Conservation (phyloP, 2,113 vertebrate genomes). For the Hepsetus odoe region DNA sequence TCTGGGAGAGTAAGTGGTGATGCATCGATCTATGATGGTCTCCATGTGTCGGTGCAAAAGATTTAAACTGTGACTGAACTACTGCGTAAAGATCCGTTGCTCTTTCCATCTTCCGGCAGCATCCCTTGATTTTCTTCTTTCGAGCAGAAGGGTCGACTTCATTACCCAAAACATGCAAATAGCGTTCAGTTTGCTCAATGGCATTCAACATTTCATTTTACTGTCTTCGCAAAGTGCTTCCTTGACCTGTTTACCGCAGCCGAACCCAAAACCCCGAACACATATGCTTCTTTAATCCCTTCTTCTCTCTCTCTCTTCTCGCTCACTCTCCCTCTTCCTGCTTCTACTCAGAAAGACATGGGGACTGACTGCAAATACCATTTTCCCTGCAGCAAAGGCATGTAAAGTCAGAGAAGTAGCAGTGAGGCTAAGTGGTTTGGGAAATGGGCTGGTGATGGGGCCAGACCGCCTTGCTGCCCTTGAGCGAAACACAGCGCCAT, state of each 20-base stretch:
- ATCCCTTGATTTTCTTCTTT: background rate
- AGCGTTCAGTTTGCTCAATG: conserved; percentile 1
- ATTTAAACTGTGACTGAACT: no score
- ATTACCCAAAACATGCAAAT: background rate
- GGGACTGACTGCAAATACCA: conserved; percentile 35
- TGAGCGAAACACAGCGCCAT: conserved; percentile 46
- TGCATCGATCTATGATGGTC: no score
- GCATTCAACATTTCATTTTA: background rate
- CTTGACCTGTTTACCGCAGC: background rate
- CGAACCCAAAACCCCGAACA: background rate
- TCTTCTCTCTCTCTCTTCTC: background rate
- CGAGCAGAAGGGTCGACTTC: background rate
- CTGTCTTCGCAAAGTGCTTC: background rate
- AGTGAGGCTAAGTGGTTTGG: conserved; percentile 49
- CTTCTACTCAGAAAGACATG: conserved; percentile 43
- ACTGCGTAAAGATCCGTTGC: background rate
- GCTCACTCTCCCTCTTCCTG: background rate
- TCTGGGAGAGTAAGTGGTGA: no score
- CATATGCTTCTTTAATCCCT: background rate
- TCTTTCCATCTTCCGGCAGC: background rate
- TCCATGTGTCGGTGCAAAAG: no score
- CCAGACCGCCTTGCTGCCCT: conserved; percentile 44
- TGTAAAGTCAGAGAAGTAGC: conserved; percentile 55
- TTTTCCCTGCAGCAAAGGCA: conserved; percentile 56
- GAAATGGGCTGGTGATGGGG: conserved; percentile 48